Conservation (phyloP, 2,113 vertebrate species). For the Mesocricetus auratus region DNA sequence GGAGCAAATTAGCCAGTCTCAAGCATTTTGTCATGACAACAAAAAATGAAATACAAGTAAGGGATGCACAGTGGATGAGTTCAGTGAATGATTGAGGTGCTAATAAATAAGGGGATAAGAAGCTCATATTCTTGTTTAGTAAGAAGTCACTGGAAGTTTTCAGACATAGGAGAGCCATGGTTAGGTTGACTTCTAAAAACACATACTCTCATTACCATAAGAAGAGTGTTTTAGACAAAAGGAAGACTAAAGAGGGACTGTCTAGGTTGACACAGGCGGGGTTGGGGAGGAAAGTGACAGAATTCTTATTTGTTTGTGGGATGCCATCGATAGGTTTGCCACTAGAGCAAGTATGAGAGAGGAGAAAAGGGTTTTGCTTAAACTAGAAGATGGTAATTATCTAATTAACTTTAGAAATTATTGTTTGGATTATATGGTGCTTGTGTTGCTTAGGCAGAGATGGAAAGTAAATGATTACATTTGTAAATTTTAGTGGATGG, state of each 20-base stretch:
- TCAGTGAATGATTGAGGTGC: not conserved
- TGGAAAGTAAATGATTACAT: not conserved
- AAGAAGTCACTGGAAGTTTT: not conserved
- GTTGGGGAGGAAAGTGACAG: not conserved
- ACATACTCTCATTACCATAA: not conserved
- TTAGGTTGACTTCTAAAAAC: not conserved
- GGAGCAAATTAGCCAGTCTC: not conserved
- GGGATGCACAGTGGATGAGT: not conserved
- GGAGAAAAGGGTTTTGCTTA: not conserved
- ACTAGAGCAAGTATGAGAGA: not conserved
- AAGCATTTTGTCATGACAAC: not conserved
- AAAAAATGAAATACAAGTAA: not conserved
- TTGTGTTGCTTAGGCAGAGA: not conserved
- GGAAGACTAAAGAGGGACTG: not conserved
- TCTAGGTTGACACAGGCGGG: not conserved
- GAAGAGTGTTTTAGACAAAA: not conserved
- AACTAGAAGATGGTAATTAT: not conserved
- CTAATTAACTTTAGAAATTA: not conserved
- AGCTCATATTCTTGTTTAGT: not conserved
- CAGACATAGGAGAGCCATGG: not conserved
- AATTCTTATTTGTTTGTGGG: not conserved
- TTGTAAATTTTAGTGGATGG: not conserved
- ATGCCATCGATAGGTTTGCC: constrained; percentile 1
- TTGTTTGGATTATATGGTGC: not conserved
- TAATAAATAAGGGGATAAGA: not conserved